Evolutionary conservation across 2,888 invertebrate species (phyloP).

Genomic region (Pecten maximus): DNA sequence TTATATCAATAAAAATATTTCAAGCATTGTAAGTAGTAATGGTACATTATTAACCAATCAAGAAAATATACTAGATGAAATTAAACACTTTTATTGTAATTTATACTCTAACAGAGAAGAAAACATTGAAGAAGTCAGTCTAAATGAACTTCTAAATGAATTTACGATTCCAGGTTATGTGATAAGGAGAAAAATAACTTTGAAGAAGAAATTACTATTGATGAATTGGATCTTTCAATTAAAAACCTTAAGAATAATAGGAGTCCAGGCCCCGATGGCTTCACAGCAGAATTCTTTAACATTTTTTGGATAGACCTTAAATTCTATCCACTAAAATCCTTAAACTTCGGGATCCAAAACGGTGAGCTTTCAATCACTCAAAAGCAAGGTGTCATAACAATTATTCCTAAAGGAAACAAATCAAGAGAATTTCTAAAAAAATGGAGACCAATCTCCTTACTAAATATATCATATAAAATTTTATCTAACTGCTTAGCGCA

Average conservation of each 20-base stretch:
- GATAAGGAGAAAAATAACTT: neutral
- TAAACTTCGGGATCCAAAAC: no score
- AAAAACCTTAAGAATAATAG: no score
- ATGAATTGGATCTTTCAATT: no score
- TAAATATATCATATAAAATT: no score
- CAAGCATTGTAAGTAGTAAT: neutral
- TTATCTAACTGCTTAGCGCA: no score
- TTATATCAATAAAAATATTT: no score
- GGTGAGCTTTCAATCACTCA: no score
- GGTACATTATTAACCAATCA: neutral
- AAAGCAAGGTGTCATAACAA: no score
- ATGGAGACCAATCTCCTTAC: slow-evolving; percentile 43
- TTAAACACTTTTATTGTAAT: no score
- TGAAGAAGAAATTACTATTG: no score
- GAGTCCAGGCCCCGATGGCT: slow-evolving; percentile 42
- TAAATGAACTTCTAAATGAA: neutral
- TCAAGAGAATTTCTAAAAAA: slow-evolving; percentile 10
- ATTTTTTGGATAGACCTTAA: slow-evolving; percentile 38
- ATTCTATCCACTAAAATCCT: slow-evolving; percentile 31
- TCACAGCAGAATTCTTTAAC: slow-evolving; percentile 39
- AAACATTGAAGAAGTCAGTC: neutral
- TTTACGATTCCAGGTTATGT: neutral
- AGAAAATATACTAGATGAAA: slow-evolving; percentile 21
- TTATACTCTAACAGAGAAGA: slow-evolving; percentile 35
- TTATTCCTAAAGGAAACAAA: no score